A percentile compares a stretch with the other conserved stretches of the same genome.
phyloP scores from a whole-genome alignment of 1,140 invertebrate species.

The Aricia agestis region DNA sequence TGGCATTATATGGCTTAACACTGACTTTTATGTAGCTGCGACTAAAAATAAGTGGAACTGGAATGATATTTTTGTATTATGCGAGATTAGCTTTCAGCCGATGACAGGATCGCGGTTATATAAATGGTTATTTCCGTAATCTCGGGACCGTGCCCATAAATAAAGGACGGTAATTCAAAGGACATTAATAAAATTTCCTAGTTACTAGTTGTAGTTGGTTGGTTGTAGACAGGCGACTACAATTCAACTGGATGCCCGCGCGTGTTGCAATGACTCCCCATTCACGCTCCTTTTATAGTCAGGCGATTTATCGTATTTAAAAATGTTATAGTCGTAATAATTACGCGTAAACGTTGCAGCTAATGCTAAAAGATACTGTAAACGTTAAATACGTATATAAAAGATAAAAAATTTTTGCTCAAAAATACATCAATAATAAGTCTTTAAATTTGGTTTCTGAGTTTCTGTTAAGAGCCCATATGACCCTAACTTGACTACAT shows the following conservation, averaged over 20 bases:
- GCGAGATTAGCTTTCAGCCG: neutral
- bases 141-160: neutral
- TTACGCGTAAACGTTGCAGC: too few species aligned
- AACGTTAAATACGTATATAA: too few species aligned
- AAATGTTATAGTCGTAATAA: neutral
- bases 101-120: neutral
- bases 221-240: slow-evolving; percentile 18
- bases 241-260: slow-evolving; percentile 17
- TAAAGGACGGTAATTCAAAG: slow-evolving; percentile 14
- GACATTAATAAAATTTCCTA: slow-evolving; percentile 18
- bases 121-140: slow-evolving; percentile 15
- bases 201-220: slow-evolving; percentile 19
- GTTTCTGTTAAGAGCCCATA: too few species aligned
- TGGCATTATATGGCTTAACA: neutral
- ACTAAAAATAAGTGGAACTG: neutral
- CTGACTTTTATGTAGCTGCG: neutral
- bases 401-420: too few species aligned
- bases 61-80: neutral
- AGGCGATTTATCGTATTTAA: neutral
- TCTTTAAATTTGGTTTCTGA: too few species aligned
- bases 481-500: too few species aligned
- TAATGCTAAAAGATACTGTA: too few species aligned
- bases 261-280: slow-evolving; percentile 9
- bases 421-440: too few species aligned
- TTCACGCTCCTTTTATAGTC: slow-evolving; percentile 9